Evolutionary conservation across 1,140 invertebrate species (phyloP), one percentile per base, ranked within the genome.

Genomic region (Lineus longissimus): DNA sequence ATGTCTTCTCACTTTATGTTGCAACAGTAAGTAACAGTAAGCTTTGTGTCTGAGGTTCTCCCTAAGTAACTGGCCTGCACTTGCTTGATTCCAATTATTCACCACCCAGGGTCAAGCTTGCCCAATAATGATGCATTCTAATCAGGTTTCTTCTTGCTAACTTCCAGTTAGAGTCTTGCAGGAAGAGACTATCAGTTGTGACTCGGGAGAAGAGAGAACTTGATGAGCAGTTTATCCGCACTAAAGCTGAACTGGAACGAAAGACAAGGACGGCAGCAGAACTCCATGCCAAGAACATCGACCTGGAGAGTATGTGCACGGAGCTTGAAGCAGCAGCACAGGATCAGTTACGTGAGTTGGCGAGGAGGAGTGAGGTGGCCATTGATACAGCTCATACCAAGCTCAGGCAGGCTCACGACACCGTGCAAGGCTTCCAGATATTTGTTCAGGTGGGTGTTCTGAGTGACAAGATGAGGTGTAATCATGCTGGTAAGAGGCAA

Each of bases 111-210:
- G n/a, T n/a, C n/a, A n/a, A n/a, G n/a, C n/a, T n/a, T n/a, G n/a
- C n/a, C n/a, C n/a, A n/a, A n/a, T n/a, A n/a, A n/a, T n/a, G n/a
- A n/a, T n/a, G n/a, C n/a, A n/a, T n/a, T n/a, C n/a, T n/a, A n/a
- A n/a, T 36, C 15, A 36, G 4, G 4, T 1, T 58, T 22, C 56
- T 27, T 40, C 30, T 36, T 59, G 19, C 43, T 55, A 11, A n/a
- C 23, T 51, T 70, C 27, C 69, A 80, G 78, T 55, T 75, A 59
- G 77, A 79, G n/a, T 79, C 78, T 0, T 67, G 73, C 45, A 78
- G 74, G 71, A 73, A 75, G 55, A 57, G 77, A 9, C 59, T 79
- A 13, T 61, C 67, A 22, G 70, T 72, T 36, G 69, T 77, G 0
- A 72, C 68, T 1, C 70, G 71, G 55, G 78, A 80, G 43, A 80